Evolutionary conservation across 1,140 invertebrate species (phyloP), one percentile per base, ranked within the genome.

Genomic region (Macrobrachium nipponense): DNA sequence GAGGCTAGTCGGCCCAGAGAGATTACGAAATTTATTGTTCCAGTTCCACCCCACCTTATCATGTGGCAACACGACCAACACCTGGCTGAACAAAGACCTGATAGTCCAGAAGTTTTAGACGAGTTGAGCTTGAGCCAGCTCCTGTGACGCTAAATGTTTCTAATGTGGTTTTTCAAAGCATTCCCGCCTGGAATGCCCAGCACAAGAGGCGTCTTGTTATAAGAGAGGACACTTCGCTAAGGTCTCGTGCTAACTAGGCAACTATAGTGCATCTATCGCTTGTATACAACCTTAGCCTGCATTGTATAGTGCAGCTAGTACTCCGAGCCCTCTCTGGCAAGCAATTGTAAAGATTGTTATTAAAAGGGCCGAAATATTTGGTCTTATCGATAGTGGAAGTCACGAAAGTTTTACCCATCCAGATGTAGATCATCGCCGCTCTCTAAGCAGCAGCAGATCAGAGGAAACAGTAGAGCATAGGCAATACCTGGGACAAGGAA

Each of bases 321-420:
- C 79, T 44, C 61, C 64, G 20, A 20, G n/a, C 20, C 5, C 58
- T 44, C 62, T 68, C 5, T 44, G 62, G n/a, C 14, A 68, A 44
- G 61, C 79, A 68, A 64, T 80, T 18, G 62, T 68, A n/a, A 68
- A 51, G 20, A 44, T 80, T 5, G 66, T n/a, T 15, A 36, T 80
- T n/a, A 80, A 68, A 6, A 64, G 79, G 59, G 20, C 36, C 3
- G 79, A 68, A 6, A 64, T 62, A 14, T 58, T 62, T 61, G 77
- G 77, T 11, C 77, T 79, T 62, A n/a, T 79, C 64, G 77, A 79
- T 23, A 79, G 77, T 79, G 77, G 77, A 2, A 79, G 59, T 23
- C 27, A 58, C 10, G 44, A 23, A 14, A 62, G 77, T 62, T 79
- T 79, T 18, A 79, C 64, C n/a, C 77, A 79, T 18, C 77, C 77